Percentiles rank a stretch among this genome's conserved stretches.
Evolutionary conservation across 2,888 invertebrate genomes (phyloP).

Genomic region (Nebria salina): DNA sequence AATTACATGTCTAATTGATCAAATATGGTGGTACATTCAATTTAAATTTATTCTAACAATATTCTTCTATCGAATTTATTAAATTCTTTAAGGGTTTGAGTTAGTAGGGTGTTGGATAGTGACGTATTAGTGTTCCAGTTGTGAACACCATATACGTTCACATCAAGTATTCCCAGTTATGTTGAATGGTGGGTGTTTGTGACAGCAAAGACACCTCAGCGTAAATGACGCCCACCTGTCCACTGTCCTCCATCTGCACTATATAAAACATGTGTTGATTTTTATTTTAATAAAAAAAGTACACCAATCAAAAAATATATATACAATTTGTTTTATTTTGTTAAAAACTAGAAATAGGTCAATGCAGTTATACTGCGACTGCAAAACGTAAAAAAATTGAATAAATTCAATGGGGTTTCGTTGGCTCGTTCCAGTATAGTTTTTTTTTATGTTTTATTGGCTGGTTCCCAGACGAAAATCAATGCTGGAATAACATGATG

Average conservation of each 20-base stretch:
- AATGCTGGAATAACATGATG: not conserved
- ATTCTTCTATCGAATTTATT: too few species aligned
- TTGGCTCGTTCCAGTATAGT: too few species aligned
- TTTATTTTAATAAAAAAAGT: not conserved
- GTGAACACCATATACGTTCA: slow-evolving; percentile 1
- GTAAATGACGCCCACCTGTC: not conserved
- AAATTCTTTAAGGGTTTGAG: not conserved
- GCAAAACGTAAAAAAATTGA: not conserved
- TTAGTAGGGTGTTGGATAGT: not conserved
- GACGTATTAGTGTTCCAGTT: not conserved
- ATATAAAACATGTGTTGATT: not conserved
- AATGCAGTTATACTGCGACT: not conserved
- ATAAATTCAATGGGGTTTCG: too few species aligned
- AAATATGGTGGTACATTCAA: too few species aligned
- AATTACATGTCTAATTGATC: too few species aligned
- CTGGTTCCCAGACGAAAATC: not conserved
- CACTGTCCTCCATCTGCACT: not conserved
- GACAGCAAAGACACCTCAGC: not conserved
- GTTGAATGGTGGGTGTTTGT: not conserved
- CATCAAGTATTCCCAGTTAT: not conserved
- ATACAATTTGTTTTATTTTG: not conserved
- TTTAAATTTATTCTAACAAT: too few species aligned
- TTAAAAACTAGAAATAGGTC: not conserved
- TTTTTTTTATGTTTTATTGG: not conserved
- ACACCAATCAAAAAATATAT: too few species aligned